Evolutionary conservation across 37 sponge, comb jelly and placozoan species (phyloP), one percentile per base, ranked within the genome.

Genomic region (Tethya wilhelma): DNA sequence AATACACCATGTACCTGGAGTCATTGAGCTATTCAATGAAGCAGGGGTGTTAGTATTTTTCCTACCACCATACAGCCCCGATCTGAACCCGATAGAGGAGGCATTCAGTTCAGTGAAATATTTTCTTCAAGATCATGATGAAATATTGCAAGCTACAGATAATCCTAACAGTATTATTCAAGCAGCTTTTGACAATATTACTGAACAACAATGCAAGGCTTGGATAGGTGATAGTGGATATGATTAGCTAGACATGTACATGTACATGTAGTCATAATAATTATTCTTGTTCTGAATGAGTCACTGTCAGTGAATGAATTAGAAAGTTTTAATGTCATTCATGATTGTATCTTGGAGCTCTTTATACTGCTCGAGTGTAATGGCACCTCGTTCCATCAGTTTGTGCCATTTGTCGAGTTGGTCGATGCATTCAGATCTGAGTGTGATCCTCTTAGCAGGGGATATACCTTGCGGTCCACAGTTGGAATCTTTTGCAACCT

Each of bases 11-110:
- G 69, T 65, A 4, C 17, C 57, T 9, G 73, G 57, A 19, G 84
- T 83, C 19, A 60, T 4, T 12, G 31, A 64, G 37, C 25, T 8
- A 6, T 59, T 83, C 26, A 8, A 42, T 12, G 68, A 72, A 37
- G 65, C 75, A 74, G 84, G 84, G 2, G 71, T 81, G 23, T 2
- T 81, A 17, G 64, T 59, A 17, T 40, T 72, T 20, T 81, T 32
- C 43, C 68, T 83, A 17, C 84, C 84, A 11, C 84, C 84, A 64
- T 83, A 83, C 38, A 64, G 67, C 30, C 84, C 84, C 7, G 75
- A 83, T 30, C 65, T 73, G 9, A 83, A 83, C 44, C 84, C 84
- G 4, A 64, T 73, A 38, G 84, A 83, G 67, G 75, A 83, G n/a
- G 38, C 59, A 4, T 74, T 74, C 31, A 74, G 74, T 34, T 74